Base-by-base conservation (phyloP, 2,888 invertebrate genomes). In the Podabrus alpinus region DNA sequence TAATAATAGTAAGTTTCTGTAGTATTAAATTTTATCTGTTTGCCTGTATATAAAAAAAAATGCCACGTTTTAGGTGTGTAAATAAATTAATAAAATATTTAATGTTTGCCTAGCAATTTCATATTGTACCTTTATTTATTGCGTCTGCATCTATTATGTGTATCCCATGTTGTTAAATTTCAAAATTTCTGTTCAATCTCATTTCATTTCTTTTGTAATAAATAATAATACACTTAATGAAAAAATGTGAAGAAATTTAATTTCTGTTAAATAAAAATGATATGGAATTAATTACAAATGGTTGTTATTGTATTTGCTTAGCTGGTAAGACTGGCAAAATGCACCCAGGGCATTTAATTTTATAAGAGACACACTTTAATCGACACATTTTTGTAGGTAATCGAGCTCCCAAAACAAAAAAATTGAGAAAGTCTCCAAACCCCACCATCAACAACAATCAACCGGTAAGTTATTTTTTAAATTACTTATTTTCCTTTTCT, bases 341-440 rank as follows among this genome's bases (percentile, higher is more conserved):
- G 77, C 77, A 77, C 77, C 66, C 69, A 66, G 73, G 75, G 68
- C 64, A 69, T 69, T 62, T 16, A 59, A 29, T 66, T 60, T 68
- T 69, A n/a, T 67, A 61, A 45, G 45, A n/a, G 45, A 45, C 45
- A 45, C 45, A n/a, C n/a, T 45, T 45, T 45, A 45, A 45, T 45
- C 45, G 45, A n/a, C 45, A 45, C 7, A n/a, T 45, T 45, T 45
- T 45, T 45, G 84, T 84, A 59, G 82, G 83, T 69, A 88, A 83
- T 83, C 88, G 89, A 79, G 88, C 88, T 15, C 86, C 88, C 21
- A 88, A 90, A 86, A 9, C 19, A 19, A 90, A 90, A 88, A 90
- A 90, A 86, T 81, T 82, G 77, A 90, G 90, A 88, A 90, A 90
- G 85, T 88, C 87, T 25, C 84, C 87, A 3, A 87, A 86, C 80